These are phyloP conservation scores for Muntiacus muntjak DNA, from an alignment of 2,113 vertebrate genomes.

Conservation along the genomic window DNA sequence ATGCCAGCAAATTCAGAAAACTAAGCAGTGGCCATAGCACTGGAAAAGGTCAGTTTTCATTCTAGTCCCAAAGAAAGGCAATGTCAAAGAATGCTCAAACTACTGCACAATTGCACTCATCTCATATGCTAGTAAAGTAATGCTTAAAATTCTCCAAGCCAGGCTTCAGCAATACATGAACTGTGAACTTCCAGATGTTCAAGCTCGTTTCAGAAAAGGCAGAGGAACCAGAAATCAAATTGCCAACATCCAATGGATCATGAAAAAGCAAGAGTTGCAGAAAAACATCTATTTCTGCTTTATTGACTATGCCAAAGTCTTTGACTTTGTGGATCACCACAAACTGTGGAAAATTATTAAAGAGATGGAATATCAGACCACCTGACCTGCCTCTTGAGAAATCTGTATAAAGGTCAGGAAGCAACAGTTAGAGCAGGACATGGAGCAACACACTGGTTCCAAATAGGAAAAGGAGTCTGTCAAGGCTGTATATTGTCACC, in stretches of 20 bases:
- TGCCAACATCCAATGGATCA: not conserved
- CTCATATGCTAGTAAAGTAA: not conserved
- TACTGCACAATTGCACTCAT: fast-evolving
- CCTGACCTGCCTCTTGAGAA: not conserved
- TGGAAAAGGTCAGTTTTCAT: not conserved
- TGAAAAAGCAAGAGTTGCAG: not conserved
- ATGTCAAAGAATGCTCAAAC: not conserved
- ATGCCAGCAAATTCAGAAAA: not conserved
- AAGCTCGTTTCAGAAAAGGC: not conserved
- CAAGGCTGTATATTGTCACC: not conserved
- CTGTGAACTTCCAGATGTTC: not conserved
- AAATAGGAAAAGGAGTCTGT: not conserved
- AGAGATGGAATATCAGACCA: not conserved
- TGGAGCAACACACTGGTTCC: not conserved
- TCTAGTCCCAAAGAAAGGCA: not conserved
- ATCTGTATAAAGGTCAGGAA: not conserved
- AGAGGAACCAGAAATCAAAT: not conserved
- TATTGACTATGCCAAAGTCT: not conserved
- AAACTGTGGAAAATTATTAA: not conserved
- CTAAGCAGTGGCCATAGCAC: not conserved
- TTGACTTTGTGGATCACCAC: not conserved
- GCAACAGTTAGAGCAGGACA: not conserved
- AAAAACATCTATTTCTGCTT: not conserved
- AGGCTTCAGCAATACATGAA: not conserved
- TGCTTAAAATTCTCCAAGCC: not conserved